Evolutionary conservation across 2,888 invertebrate species (phyloP), one percentile per base, ranked within the genome.

Genomic region (Hedya salicella): DNA sequence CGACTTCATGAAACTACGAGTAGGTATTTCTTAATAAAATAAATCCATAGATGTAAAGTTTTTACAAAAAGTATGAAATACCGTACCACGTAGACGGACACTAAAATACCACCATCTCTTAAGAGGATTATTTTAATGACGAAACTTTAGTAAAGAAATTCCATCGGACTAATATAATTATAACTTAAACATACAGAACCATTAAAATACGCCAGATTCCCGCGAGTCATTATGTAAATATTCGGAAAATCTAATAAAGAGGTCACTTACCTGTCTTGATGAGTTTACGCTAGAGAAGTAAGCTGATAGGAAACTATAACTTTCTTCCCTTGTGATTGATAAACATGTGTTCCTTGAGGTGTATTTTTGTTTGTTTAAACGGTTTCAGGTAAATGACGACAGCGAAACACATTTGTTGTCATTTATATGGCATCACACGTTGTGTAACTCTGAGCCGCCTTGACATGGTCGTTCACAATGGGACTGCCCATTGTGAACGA

Each of bases 201-300:
- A 14, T 17, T 3, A 40, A 19, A 49, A 30, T 19, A n/a, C 32
- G 5, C 8, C 16, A 17, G 11, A 25, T n/a, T 54, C 39, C 3
- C 19, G 19, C 48, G n/a, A 32, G n/a, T 40, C 30, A 21, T 52
- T 25, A 40, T 49, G 49, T 54, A 42, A 32, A 63, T 56, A 56
- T 49, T 30, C 49, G 32, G 30, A 25, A 56, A 63, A 63, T 54
- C 36, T 54, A 72, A 72, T 70, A 70, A 69, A 67, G 71, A 71
- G 75, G 71, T 74, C 73, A 73, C 68, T 73, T 71, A 77, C 73
- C 73, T 70, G 60, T 54, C 53, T 52, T 36, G 53, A 52, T 73
- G 68, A 73, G 70, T 73, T 76, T 75, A 71, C 74, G 64, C 73
- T 71, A 48, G n/a, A 36, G 48, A 21, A 53, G 49, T 39, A 19